Evolutionary conservation across 2,888 invertebrate genomes (phyloP).

Genomic region (Tanypteryx hageni): DNA sequence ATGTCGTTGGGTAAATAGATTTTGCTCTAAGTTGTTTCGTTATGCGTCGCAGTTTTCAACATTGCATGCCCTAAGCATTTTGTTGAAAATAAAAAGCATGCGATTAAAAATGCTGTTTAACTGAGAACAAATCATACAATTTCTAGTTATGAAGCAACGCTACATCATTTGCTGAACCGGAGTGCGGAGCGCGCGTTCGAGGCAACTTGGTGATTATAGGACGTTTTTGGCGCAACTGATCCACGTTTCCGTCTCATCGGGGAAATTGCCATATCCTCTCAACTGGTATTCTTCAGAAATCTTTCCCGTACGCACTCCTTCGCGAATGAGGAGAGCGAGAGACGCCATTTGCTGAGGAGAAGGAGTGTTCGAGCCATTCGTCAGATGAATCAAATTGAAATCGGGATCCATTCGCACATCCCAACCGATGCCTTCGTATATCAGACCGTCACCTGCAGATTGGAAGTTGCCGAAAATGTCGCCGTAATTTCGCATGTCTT

Average conservation of each 20-base stretch:
- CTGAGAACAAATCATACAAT: no score
- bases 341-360: neutral
- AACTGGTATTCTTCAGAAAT: neutral
- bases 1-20: no score
- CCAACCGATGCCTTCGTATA: slow-evolving; percentile 11
- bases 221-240: neutral
- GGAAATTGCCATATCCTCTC: neutral
- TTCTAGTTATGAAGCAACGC: no score
- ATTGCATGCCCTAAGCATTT: no score
- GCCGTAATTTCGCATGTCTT: neutral
- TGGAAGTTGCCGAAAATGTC: neutral
- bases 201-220: no score
- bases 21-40: no score
- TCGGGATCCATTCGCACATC: neutral
- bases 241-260: neutral
- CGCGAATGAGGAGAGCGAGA: neutral
- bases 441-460: neutral
- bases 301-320: neutral
- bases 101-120: no score
- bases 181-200: no score
- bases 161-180: no score
- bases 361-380: neutral
- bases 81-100: no score
- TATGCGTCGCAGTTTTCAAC: no score
- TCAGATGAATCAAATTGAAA: neutral